Percentiles rank a stretch among this genome's conserved stretches.
phyloP scores from a whole-genome alignment of 2,113 vertebrate species.

The Ageneiosus marmoratus region DNA sequence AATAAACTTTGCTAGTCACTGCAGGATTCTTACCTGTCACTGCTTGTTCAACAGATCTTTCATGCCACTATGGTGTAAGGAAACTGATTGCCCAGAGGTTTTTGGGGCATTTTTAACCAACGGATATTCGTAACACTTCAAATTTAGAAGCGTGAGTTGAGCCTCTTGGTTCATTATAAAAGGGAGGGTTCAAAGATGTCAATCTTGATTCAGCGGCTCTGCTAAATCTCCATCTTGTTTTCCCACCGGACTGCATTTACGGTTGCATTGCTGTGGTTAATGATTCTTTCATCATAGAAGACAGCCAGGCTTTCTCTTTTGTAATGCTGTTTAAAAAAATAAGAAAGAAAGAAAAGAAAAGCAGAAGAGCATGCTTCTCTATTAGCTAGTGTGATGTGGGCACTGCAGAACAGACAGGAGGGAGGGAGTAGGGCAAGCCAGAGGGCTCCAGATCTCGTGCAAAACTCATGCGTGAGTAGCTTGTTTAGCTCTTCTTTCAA shows the following conservation, averaged over 20 bases:
- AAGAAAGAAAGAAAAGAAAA: background rate
- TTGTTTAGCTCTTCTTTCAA: slow-evolving; percentile 59
- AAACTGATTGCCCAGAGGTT: slow-evolving; percentile 20
- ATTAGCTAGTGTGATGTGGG: slow-evolving; percentile 12
- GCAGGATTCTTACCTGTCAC: slow-evolving; percentile 33
- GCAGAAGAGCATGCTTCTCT: background rate
- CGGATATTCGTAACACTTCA: background rate
- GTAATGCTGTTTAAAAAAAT: slow-evolving; percentile 36
- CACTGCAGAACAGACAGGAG: slow-evolving; percentile 4
- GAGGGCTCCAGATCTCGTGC: slow-evolving; percentile 53
- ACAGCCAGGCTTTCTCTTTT: slow-evolving; percentile 9
- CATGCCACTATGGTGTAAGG: background rate
- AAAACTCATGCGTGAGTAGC: slow-evolving; percentile 57
- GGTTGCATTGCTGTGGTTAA: slow-evolving; percentile 6
- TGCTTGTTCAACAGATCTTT: slow-evolving; percentile 47
- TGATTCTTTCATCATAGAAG: slow-evolving; percentile 33
- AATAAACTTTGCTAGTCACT: slow-evolving; percentile 26
- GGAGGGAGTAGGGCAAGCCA: slow-evolving; percentile 27
- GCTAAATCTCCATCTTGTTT: background rate
- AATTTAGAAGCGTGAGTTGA: background rate
- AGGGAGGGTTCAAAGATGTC: background rate
- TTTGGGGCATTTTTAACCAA: background rate
- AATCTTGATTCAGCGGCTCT: background rate
- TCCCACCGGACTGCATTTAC: background rate
- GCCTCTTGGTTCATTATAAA: background rate